A percentile compares a stretch with the other conserved stretches of the same genome.
phyloP scores from a whole-genome alignment of 2,888 invertebrate genomes.

The Phengaris arion region DNA sequence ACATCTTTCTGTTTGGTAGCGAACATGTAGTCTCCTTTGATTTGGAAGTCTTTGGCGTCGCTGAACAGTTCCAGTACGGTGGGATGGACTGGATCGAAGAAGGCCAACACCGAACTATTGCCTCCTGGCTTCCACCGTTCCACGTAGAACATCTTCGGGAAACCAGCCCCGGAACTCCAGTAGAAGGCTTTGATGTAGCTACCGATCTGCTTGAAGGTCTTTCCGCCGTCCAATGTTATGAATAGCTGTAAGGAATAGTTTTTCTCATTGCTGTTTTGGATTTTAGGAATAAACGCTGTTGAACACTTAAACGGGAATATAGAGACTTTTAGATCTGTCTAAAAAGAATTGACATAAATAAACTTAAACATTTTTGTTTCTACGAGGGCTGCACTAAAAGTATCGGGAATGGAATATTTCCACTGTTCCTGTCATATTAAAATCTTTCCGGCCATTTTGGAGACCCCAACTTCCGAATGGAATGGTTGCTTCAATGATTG shows the following conservation, averaged over 20 bases:
- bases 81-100: constrained; percentile 71
- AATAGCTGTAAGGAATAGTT: constrained; percentile 80
- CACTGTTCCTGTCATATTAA: too few relatives aligned
- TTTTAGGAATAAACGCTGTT: background rate
- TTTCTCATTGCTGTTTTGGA: background rate
- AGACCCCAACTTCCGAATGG: too few relatives aligned
- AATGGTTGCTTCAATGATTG: too few relatives aligned
- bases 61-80: constrained; percentile 80
- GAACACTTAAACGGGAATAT: too few relatives aligned
- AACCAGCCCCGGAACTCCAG: constrained; percentile 81
- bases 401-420: too few relatives aligned
- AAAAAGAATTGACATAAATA: too few relatives aligned
- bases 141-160: constrained; percentile 80
- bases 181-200: constrained; percentile 88
- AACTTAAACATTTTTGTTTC: too few relatives aligned
- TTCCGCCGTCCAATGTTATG: constrained; percentile 87
- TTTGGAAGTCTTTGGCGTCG: constrained; percentile 89
- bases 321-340: too few relatives aligned
- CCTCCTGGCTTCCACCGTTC: constrained; percentile 83
- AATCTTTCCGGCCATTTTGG: too few relatives aligned
- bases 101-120: constrained; percentile 86
- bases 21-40: constrained; percentile 92
- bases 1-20: constrained; percentile 85
- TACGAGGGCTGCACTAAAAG: too few relatives aligned
- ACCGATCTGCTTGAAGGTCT: constrained; percentile 84